Evolutionary conservation across 2,888 invertebrate species (phyloP), one percentile per base, ranked within the genome.

Genomic region (Dryobotodes eremita): DNA sequence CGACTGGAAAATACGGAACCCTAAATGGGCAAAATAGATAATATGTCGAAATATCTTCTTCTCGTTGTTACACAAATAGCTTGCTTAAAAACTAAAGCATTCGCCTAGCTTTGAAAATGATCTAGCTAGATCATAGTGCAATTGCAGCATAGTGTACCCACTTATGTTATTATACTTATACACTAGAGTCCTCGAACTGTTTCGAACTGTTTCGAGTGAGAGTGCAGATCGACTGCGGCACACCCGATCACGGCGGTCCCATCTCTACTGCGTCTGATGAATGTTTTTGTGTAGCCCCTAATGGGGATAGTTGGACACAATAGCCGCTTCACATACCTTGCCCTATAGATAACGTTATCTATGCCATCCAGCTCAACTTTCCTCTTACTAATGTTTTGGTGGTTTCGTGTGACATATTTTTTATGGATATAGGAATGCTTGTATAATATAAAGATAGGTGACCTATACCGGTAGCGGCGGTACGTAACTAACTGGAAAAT

Each of bases 271-370:
- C 31, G 36, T 15, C 71, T 84, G 71, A 82, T 71, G 66, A 79
- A 84, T 82, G 71, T 68, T 31, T 71, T 46, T 68, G 71, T 65
- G 69, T 80, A 36, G 53, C 76, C 73, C 42, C 71, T 84, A 68
- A 85, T 84, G 71, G 74, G 71, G 59, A 75, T 80, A 80, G 85
- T 83, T 84, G 61, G 61, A 20, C 61, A 84, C 77, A 70, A 70
- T 80, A 70, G 71, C 46, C 53, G 80, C 36, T 66, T 36, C 53
- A 55, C 76, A 80, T 82, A 75, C 66, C 61, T 62, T 20, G 53
- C 48, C 10, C 48, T 62, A n/a, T 20, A 62, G 17, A 57, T 23
- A 23, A 50, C 11, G 23, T 50, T 79, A 36, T 36, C 53, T 79
- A 66, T 62, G 17, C 79, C 42, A n/a, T 42, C n/a, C 10, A 59